Evolutionary conservation across 2,888 invertebrate species (phyloP), one percentile per base, ranked within the genome.

Genomic region (Octodonta nipae): DNA sequence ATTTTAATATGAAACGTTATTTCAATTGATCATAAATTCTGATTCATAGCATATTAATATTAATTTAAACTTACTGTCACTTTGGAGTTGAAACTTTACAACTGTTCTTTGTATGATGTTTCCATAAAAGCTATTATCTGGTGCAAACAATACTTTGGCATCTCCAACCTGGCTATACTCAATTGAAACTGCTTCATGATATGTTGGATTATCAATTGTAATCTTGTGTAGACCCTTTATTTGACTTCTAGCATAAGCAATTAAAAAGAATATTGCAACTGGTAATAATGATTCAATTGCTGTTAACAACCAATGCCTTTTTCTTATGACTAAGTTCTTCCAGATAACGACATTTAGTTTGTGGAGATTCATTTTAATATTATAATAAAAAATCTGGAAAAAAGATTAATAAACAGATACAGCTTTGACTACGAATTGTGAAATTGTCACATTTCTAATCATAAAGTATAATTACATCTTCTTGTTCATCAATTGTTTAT

Each of bases 191-290:
- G 37, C 30, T 3, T 46, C 37, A 32, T 44, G 41, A 36, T 54
- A 53, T 3, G 52, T 53, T 1, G 57, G 45, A 12, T 45, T 40
- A 10, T 44, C 41, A 12, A 58, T 37, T 32, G 50, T 50, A 6
- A 39, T 28, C 43, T 56, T 60, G n/a, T 49, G 51, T n/a, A 60
- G 40, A 2, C 46, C 48, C 12, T 40, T 43, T 10, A 61, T 44
- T 47, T 58, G 46, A n/a, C 54, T 50, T 39, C 60, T 42, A 12
- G 44, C 53, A 42, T 54, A 59, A 11, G 56, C 55, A n/a, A 61
- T 41, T n/a, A 59, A 32, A 2, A 54, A 34, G 41, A 61, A 63
- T 24, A 59, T 35, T 8, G 51, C 25, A 7, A 59, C 48, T 4
- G 63, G 60, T 10, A 61, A 41, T 1, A 50, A 13, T 11, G 55